Evolutionary conservation across 2,113 vertebrate species (phyloP), one percentile per base, ranked within the genome.

Genomic region (Oncorhynchus masou): DNA sequence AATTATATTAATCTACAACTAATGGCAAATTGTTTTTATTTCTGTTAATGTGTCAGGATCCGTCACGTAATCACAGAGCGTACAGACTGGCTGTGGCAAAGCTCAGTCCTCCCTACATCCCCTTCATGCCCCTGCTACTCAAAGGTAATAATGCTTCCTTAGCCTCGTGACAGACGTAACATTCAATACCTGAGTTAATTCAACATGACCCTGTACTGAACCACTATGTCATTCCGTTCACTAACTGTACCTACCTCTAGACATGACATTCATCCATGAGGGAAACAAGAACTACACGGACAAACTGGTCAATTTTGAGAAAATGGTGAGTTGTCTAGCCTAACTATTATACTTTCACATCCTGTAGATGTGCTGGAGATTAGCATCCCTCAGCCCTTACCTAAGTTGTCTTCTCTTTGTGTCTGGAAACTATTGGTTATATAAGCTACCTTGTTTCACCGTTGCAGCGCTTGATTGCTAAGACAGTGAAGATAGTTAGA

Each of bases 211-310:
- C 15, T 48, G 19, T 29, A 8, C 2, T 15, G 54, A 27, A 9
- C n/a, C 59, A 57, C 29, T 29, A 68, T 25, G 24, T 67, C 22
- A 25, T 72, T 75, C 7, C 24, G 7, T 45, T 45, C 19, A 5
- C 20, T 9, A 2, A 77, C 68, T 76, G 1, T 77, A 20, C 15
- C 2, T 57, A 57, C 8, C 5, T 9, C 2, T 74, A 99, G 97
- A 99, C 77, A 95, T 99, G 94, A 98, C 97, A 0, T 99, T 98
- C 87, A 97, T 98, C 89, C 96, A 99, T 0, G 96, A 99, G 74
- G 97, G 97, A 68, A 99, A 98, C 3, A 92, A 91, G 77, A 98
- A 93, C 1, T 88, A 94, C 7, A 88, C 94, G 0, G 96, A 98
- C 64, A 97, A 95, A 78, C 87, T 98, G 88, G 95, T 98, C 87